Evolutionary conservation across 2,888 invertebrate species (phyloP).

Genomic region (Lepidochrysops patricia): DNA sequence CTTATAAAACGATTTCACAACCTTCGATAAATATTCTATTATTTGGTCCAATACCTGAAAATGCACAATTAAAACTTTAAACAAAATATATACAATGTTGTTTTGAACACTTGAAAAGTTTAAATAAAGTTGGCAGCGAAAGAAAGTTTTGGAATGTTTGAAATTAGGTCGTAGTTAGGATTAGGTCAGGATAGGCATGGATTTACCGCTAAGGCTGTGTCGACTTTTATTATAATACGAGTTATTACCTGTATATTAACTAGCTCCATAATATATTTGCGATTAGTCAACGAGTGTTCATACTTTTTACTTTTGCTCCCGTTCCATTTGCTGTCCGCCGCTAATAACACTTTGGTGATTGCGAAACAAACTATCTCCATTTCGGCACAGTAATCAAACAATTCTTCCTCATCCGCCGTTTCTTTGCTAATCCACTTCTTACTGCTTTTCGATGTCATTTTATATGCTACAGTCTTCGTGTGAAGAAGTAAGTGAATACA

Average conservation of each 20-base stretch:
- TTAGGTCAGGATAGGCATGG: no score
- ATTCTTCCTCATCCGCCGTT: slow-evolving; percentile 58
- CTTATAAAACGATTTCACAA: slow-evolving; percentile 69
- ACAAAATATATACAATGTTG: slow-evolving; percentile 14
- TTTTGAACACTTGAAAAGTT: not conserved
- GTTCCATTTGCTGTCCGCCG: slow-evolving; percentile 67
- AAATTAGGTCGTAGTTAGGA: no score
- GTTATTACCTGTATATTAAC: slow-evolving; percentile 64
- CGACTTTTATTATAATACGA: no score
- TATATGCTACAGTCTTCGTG: no score
- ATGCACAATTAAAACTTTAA: not conserved
- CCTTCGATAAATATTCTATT: slow-evolving; percentile 64
- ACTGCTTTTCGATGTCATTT: slow-evolving; percentile 46
- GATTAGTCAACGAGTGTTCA: slow-evolving; percentile 48
- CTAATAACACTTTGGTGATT: slow-evolving; percentile 57
- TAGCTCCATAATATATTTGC: slow-evolving; percentile 63
- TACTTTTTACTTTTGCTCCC: slow-evolving; percentile 36
- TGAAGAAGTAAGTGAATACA: no score
- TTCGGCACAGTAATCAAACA: slow-evolving; percentile 67
- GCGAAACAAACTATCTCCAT: slow-evolving; percentile 65
- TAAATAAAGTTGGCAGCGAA: not conserved
- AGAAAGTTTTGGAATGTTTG: no score
- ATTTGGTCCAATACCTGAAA: slow-evolving; percentile 75
- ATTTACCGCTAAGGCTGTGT: no score
- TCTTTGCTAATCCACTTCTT: slow-evolving; percentile 75